phyloP scores from a whole-genome alignment of 2,888 invertebrate species.

The Orchesellides sinensis region DNA sequence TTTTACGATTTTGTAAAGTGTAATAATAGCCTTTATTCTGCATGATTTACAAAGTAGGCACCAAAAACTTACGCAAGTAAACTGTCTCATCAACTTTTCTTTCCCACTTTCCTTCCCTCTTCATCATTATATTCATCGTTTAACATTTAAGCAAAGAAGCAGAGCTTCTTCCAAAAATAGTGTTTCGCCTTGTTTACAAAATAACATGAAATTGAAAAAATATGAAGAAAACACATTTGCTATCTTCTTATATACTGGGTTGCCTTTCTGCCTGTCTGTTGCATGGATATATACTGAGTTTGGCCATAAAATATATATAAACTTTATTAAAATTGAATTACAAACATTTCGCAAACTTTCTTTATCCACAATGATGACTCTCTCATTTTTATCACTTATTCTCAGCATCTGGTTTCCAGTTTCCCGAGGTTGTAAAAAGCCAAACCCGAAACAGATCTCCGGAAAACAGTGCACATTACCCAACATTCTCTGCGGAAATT shows the following conservation, averaged over 20 bases:
- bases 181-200: neutral
- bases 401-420: neutral
- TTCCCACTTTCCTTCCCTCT: too few relatives aligned
- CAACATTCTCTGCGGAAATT: constrained; percentile 51
- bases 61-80: too few relatives aligned
- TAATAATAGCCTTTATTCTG: too few relatives aligned
- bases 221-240: too few relatives aligned
- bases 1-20: too few relatives aligned
- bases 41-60: too few relatives aligned
- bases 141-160: neutral
- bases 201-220: too few relatives aligned
- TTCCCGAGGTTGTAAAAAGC: neutral
- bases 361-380: neutral
- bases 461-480: neutral
- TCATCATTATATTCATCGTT: too few relatives aligned
- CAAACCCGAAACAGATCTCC: neutral
- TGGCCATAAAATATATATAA: neutral
- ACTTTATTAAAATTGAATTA: neutral
- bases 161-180: neutral
- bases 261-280: too few relatives aligned
- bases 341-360: neutral
- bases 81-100: too few relatives aligned
- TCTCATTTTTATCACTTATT: neutral
- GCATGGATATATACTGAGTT: too few relatives aligned
- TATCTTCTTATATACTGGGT: too few relatives aligned